A percentile compares a stretch with the other conserved stretches of the same genome.
These are phyloP conservation scores for Sebastes jordani DNA, from an alignment of 2,797 vertebrate species.

Conservation along the genomic window DNA sequence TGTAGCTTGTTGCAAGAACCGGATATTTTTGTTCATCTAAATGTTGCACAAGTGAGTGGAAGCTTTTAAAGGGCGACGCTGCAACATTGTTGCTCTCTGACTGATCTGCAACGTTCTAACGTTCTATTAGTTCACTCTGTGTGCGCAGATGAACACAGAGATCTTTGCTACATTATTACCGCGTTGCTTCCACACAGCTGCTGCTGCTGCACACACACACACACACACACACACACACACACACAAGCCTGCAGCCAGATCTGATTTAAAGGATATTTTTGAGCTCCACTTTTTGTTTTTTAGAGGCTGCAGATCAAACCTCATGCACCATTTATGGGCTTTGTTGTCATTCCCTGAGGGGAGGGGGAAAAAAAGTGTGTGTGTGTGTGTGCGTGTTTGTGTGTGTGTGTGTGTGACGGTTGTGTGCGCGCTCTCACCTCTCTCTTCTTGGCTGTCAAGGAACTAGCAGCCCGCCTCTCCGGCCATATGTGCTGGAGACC, in stretches of 20 bases:
- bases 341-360: slow-evolving; percentile 34
- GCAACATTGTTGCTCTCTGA: slow-evolving; percentile 50
- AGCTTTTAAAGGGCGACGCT: slow-evolving; percentile 25
- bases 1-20: not conserved
- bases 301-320: not conserved
- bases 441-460: slow-evolving; percentile 66
- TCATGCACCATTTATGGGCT: not conserved
- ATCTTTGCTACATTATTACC: slow-evolving; percentile 9
- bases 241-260: slow-evolving; percentile 30
- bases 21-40: not conserved
- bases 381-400: not conserved
- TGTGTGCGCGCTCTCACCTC: slow-evolving; percentile 55
- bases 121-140: slow-evolving; percentile 26
- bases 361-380: no score
- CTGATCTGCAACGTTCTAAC: slow-evolving; percentile 14
- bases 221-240: not conserved
- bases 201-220: no score
- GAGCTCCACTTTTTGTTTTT: not conserved
- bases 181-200: not conserved
- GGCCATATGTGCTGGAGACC: slow-evolving; percentile 48
- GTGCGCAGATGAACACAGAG: not conserved
- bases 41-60: slow-evolving; percentile 3
- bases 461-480: slow-evolving; percentile 67
- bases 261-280: slow-evolving; percentile 3
- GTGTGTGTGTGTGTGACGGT: not conserved